Conservation (phyloP, 1,140 invertebrate genomes). For the Platorchestia sp. region DNA sequence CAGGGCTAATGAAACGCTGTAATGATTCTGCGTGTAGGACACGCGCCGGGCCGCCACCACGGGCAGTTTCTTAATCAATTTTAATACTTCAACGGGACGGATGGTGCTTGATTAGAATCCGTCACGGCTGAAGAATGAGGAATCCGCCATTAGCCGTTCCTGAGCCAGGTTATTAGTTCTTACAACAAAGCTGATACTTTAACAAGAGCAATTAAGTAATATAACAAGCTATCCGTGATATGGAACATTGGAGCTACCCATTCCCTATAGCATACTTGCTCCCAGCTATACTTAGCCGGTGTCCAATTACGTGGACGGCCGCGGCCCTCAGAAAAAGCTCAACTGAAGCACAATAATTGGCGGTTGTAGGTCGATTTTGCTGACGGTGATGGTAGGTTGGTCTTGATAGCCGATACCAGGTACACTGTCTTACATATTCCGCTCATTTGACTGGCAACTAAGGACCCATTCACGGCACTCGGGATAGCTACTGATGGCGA, state of each 20-base stretch:
- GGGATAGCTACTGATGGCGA: not conserved
- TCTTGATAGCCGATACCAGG: not conserved
- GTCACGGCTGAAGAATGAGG: slow-evolving; percentile 50
- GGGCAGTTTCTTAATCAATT: not conserved
- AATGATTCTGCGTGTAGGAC: not conserved
- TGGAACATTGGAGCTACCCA: not conserved
- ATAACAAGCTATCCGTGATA: slow-evolving; percentile 47
- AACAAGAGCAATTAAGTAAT: slow-evolving; percentile 45
- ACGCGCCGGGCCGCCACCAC: not conserved
- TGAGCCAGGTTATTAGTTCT: slow-evolving; percentile 32
- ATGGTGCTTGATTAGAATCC: slow-evolving; percentile 9
- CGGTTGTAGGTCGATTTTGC: slow-evolving; percentile 21
- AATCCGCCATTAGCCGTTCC: slow-evolving; percentile 39
- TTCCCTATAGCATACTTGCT: not conserved
- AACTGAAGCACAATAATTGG: slow-evolving; percentile 35
- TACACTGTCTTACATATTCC: slow-evolving; percentile 2
- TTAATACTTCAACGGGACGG: slow-evolving; percentile 32
- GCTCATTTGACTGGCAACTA: slow-evolving; percentile 36
- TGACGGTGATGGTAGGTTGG: slow-evolving; percentile 39
- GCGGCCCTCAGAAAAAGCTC: slow-evolving; percentile 13
- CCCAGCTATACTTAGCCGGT: slow-evolving; percentile 24
- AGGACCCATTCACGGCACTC: slow-evolving; percentile 22
- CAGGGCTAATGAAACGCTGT: not conserved
- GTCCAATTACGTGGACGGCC: slow-evolving; percentile 12
- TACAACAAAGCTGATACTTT: slow-evolving; percentile 41